Percentiles rank a stretch among this genome's conserved stretches.
phyloP scores from a whole-genome alignment of 2,113 vertebrate genomes.

The Pogonocichla stellata region DNA sequence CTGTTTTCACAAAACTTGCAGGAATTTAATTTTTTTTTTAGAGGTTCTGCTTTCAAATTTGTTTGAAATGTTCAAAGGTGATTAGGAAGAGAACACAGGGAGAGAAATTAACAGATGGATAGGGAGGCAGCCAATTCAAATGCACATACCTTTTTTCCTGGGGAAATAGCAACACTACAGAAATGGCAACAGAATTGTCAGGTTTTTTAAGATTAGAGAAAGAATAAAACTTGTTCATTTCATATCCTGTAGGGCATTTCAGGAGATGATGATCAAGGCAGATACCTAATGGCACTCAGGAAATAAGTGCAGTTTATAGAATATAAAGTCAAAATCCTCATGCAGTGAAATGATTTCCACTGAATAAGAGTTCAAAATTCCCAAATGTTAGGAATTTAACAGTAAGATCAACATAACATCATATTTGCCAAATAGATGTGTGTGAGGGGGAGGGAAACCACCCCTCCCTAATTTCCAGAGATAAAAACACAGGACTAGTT shows the following conservation, averaged over 20 bases:
- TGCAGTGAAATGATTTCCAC: neutral
- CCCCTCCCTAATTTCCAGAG: neutral
- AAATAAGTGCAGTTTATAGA: neutral
- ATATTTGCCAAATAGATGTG: neutral
- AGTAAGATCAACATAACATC: neutral
- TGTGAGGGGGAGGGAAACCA: neutral
- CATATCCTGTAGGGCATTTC: neutral
- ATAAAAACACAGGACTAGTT: neutral
- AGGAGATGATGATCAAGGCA: neutral
- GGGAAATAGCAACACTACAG: neutral
- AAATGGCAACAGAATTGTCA: neutral
- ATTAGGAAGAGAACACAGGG: neutral
- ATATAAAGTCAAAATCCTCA: neutral
- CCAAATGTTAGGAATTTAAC: neutral
- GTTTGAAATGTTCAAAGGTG: conserved; percentile 5
- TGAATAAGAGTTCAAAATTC: neutral
- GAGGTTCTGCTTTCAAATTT: neutral
- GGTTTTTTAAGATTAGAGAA: neutral
- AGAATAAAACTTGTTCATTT: neutral
- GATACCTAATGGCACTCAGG: neutral
- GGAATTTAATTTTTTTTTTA: neutral
- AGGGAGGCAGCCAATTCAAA: neutral
- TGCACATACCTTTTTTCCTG: neutral
- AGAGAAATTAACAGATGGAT: conserved; percentile 13
- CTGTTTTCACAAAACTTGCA: conserved; percentile 11